Base-by-base conservation (phyloP, 2,888 invertebrate species). In the Pseudococcus longispinus region DNA sequence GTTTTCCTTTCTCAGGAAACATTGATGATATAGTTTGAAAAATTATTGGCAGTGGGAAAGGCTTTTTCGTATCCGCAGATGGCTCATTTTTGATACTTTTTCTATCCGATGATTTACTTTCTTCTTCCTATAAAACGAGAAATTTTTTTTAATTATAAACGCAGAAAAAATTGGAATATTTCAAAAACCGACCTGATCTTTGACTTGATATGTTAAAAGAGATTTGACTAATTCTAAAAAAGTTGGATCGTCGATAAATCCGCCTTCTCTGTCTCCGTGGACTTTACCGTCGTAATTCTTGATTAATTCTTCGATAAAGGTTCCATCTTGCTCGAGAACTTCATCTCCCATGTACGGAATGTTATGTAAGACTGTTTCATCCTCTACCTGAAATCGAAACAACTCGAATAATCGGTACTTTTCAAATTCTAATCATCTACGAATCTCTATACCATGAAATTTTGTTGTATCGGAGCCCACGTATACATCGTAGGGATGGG, bases 261-360 rank as follows among this genome's bases (percentile, higher is more conserved):
- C 97, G 5, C 96, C 95, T 91, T 97, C 97, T 89, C 96, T 94
- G 90, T 98, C 98, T 4, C 98, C 95, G 91, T 98, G 98, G 88
- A 98, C 98, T 93, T 97, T 98, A 87, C 98, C 98, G 91, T 99
- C 98, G 91, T 99, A 99, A 92, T 98, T 98, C 91, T 97, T 97
- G 88, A 98, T 96, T 87, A 99, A 93, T 91, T 99, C 98, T 91
- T 98, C 98, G 89, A 98, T 98, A 91, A 99, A 99, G 88, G 96
- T 96, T 83, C 96, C 96, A 91, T 98, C 98, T 91, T 97, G 96
- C 90, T 98, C 98, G 82, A 98, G 92, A 88, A 98, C 95, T 90
- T 98, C 98, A 90, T 99, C 99, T 0, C 98, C 98, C 97, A 99
- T 98, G 90, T 99, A 99, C 0, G 99, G 99, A 90, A 99, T 98